Evolutionary conservation across 2,888 invertebrate species (phyloP).

Genomic region (Loripinus fragilis): DNA sequence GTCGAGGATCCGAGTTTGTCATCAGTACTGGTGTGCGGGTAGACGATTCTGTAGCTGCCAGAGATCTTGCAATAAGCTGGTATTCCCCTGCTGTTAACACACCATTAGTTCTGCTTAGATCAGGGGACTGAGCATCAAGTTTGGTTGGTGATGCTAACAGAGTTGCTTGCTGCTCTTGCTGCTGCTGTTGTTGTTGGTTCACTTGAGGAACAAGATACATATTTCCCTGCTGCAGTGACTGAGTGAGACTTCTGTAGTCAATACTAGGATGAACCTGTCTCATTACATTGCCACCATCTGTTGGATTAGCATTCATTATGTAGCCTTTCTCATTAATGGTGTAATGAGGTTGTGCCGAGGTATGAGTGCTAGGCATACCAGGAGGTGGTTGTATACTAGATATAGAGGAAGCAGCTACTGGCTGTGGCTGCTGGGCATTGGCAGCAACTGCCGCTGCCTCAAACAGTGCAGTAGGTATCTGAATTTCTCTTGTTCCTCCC

Average conservation of each 20-base stretch:
- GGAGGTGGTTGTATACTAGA: constrained; percentile 40
- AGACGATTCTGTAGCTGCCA: constrained; percentile 12
- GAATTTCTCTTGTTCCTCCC: constrained; percentile 41
- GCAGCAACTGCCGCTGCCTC: constrained; percentile 55
- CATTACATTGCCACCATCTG: background rate
- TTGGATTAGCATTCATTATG: constrained; percentile 45
- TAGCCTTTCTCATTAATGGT: constrained; percentile 55
- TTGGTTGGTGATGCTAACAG: constrained; percentile 33
- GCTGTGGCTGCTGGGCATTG: constrained; percentile 29
- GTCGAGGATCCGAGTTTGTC: constrained; percentile 52
- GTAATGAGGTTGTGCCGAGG: constrained; percentile 46
- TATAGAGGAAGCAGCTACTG: constrained; percentile 35
- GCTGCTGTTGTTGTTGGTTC: constrained; percentile 44
- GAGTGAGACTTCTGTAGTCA: constrained; percentile 64
- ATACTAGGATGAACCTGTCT: constrained; percentile 28
- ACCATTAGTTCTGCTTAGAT: constrained; percentile 49
- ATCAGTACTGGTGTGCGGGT: constrained; percentile 54
- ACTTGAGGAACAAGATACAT: constrained; percentile 50
- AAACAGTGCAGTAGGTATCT: constrained; percentile 61
- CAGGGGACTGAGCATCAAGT: constrained; percentile 25
- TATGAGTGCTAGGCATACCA: constrained; percentile 48
- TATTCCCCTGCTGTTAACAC: constrained; percentile 58
- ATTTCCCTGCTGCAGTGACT: constrained; percentile 52
- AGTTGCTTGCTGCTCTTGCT: constrained; percentile 49
- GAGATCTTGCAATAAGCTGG: constrained; percentile 39